Evolutionary conservation across 2,888 invertebrate species (phyloP).

Genomic region (Rhabditoides inermis): DNA sequence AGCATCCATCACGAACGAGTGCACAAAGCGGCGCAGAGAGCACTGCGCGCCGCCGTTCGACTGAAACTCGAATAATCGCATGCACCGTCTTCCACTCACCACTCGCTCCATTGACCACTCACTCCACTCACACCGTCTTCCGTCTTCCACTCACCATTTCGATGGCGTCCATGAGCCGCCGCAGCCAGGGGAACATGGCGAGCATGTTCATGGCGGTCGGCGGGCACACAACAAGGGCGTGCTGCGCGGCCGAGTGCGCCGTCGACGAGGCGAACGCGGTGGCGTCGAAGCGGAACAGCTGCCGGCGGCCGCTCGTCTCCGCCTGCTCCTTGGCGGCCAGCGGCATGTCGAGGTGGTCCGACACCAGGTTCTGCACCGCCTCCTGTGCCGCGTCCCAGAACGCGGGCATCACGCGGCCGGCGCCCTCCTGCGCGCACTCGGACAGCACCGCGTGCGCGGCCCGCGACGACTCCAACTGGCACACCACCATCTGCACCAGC

Average conservation of each 20-base stretch:
- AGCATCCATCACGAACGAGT: slow-evolving; percentile 76
- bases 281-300: slow-evolving; percentile 41
- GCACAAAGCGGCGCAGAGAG: slow-evolving; percentile 62
- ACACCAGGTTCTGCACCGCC: slow-evolving; percentile 33
- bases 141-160: slow-evolving; percentile 57
- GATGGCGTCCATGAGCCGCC: slow-evolving; percentile 74
- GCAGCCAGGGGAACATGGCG: slow-evolving; percentile 73
- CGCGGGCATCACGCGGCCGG: too few species aligned
- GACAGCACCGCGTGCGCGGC: slow-evolving; percentile 20
- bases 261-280: slow-evolving; percentile 30
- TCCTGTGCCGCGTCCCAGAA: slow-evolving; percentile 40
- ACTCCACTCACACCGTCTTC: slow-evolving; percentile 18
- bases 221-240: slow-evolving; percentile 59
- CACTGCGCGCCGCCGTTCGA: too few species aligned
- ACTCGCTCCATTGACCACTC: slow-evolving; percentile 24
- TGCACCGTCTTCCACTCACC: background rate
- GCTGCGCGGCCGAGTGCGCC: slow-evolving; percentile 20
- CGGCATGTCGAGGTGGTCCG: slow-evolving; percentile 43
- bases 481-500: slow-evolving; percentile 34
- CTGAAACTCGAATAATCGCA: too few species aligned
- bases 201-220: slow-evolving; percentile 58
- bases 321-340: slow-evolving; percentile 17
- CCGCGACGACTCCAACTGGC: slow-evolving; percentile 26
- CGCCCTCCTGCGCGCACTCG: slow-evolving; percentile 13
- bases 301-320: background rate